These are phyloP conservation scores for Sorex maritimensis DNA, from an alignment of 2,797 vertebrate species.

Conservation along the genomic window DNA sequence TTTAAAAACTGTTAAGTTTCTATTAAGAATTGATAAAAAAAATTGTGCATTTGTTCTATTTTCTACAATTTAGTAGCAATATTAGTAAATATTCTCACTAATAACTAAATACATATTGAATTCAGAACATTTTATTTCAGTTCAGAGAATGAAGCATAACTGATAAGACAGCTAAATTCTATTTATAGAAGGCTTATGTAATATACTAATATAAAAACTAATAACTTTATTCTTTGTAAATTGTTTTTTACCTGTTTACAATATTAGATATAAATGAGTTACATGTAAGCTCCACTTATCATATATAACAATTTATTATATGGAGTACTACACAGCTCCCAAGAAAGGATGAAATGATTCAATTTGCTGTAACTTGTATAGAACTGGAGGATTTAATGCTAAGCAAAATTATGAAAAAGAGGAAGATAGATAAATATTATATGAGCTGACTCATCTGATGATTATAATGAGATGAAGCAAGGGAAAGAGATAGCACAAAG, in stretches of 20 bases:
- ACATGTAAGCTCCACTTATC: not conserved
- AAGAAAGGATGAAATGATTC: too few relatives aligned
- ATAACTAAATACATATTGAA: not conserved
- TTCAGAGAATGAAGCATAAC: slow-evolving; percentile 10
- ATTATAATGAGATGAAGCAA: too few relatives aligned
- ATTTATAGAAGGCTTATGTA: slow-evolving; percentile 8
- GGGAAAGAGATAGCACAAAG: too few relatives aligned
- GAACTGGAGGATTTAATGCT: too few relatives aligned
- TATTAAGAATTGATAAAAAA: not conserved
- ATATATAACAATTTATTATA: not conserved
- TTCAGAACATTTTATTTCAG: slow-evolving; percentile 17
- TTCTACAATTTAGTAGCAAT: not conserved
- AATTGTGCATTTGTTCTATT: slow-evolving; percentile 14
- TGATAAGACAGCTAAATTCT: not conserved
- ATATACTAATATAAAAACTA: slow-evolving; percentile 11
- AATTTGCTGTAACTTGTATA: too few relatives aligned
- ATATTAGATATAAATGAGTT: slow-evolving; percentile 81
- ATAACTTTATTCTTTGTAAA: slow-evolving; percentile 81
- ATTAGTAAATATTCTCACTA: not conserved
- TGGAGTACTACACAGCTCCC: too few relatives aligned
- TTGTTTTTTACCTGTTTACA: slow-evolving; percentile 32
- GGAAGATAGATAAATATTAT: too few relatives aligned
- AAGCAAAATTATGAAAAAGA: too few relatives aligned
- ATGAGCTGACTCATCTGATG: too few relatives aligned
- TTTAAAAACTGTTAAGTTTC: not conserved